Evolutionary conservation across 2,113 vertebrate species (phyloP).

Genomic region (Nettapus auritus): DNA sequence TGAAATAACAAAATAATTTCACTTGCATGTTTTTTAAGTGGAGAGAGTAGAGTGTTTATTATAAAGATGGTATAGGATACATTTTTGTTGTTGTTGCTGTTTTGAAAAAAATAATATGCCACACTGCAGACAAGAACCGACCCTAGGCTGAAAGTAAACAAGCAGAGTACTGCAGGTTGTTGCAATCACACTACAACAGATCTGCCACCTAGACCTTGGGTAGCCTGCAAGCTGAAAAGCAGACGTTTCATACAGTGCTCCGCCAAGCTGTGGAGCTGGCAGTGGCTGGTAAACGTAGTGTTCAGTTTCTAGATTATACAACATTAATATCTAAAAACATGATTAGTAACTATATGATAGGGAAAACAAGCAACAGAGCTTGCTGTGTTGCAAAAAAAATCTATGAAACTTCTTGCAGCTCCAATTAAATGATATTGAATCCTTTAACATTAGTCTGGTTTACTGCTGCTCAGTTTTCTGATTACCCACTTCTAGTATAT

Average conservation of each 20-base stretch:
- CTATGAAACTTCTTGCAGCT: background rate
- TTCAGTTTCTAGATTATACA: background rate
- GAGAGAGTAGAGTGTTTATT: background rate
- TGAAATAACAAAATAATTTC: background rate
- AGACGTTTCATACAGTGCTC: background rate
- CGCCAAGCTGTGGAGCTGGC: background rate
- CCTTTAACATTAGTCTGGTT: background rate
- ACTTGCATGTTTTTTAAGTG: background rate
- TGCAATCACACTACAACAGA: background rate
- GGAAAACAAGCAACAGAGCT: background rate
- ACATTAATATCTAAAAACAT: background rate
- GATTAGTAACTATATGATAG: background rate
- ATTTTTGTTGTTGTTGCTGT: background rate
- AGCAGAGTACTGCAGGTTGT: background rate
- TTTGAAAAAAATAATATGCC: background rate
- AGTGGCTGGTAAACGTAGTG: accelerated
- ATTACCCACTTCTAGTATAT: background rate
- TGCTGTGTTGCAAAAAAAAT: background rate
- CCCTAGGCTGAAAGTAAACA: background rate
- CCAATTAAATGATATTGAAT: background rate
- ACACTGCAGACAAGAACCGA: background rate
- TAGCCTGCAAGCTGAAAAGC: background rate
- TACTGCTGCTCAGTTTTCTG: background rate
- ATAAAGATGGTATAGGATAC: background rate
- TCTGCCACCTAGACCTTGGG: background rate